Base-by-base conservation (phyloP, 2,888 invertebrate species). In the Volucella inflata region DNA sequence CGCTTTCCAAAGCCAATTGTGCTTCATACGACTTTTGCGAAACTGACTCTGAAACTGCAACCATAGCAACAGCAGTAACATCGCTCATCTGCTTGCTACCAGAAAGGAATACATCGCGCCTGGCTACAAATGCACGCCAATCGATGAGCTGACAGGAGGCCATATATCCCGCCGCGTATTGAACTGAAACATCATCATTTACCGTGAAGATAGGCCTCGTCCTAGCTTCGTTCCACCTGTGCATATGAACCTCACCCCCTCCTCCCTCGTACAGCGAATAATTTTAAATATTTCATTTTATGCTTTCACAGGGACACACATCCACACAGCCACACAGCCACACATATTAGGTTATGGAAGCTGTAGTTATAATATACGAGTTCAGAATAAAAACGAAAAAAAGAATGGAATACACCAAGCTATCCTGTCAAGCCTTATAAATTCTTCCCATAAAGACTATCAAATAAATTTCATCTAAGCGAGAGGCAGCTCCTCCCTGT, bases 151-250 rank as follows among this genome's bases (percentile, higher is more conserved):
- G 80, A 84, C 80, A 84, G 80, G 60, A 53, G 70, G 75, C 71
- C 72, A 72, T 83, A 78, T 83, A 77, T 83, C 55, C 74, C 50
- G 51, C 51, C 74, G 62, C 53, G 46, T 65, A 79, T 70, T 75
- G 65, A 80, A 84, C 84, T 79, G 75, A 79, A 84, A 75, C 79
- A 79, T 55, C 84, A 75, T 75, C 79, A 79, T 84, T 84, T 80
- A 68, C 82, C 75, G 50, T 71, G 53, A 67, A 60, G 74, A 80
- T 74, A 71, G 71, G 60, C 65, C 48, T 38, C 62, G 48, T 68
- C 57, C 44, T 36, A 36, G 60, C 59, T 53, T 38, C 62, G 48
- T 68, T 64, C 44, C 42, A 36, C 51, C 68, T 64, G 55, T 71
- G 68, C 30, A 30, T 48, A 36, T 48, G 38, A 12, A 21, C 16